Conservation (phyloP, 2,113 vertebrate genomes). For the Bambusicola thoracicus region DNA sequence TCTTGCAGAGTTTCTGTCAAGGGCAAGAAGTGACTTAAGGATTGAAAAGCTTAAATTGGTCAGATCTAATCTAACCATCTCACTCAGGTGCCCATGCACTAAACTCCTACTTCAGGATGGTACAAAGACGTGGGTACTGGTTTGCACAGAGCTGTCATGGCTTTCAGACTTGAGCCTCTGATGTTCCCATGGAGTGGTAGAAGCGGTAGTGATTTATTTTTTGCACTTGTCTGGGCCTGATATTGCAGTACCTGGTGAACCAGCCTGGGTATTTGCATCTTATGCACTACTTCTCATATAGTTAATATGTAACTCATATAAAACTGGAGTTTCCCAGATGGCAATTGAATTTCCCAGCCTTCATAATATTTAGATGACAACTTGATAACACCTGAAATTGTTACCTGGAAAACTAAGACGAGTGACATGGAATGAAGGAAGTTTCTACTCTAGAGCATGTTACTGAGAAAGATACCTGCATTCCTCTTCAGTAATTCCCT, state of each 20-base stretch:
- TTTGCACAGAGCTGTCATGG: background rate
- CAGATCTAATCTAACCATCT: background rate
- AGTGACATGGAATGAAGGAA: background rate
- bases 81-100: background rate
- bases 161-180: background rate
- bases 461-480: background rate
- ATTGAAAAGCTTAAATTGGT: background rate
- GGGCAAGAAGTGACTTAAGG: background rate
- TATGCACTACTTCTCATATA: accelerated
- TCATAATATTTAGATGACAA: background rate
- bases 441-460: background rate
- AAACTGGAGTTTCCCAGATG: background rate
- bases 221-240: background rate
- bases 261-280: background rate
- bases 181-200: background rate
- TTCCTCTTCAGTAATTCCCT: background rate
- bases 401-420: background rate
- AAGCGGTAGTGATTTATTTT: background rate
- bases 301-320: background rate
- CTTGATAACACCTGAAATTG: background rate
- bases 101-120: background rate
- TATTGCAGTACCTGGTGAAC: background rate
- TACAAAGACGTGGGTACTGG: background rate
- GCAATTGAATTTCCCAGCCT: background rate
- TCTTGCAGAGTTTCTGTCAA: background rate